These are phyloP conservation scores for Anolis sagrei DNA, from an alignment of 2,113 vertebrate species.

Conservation along the genomic window DNA sequence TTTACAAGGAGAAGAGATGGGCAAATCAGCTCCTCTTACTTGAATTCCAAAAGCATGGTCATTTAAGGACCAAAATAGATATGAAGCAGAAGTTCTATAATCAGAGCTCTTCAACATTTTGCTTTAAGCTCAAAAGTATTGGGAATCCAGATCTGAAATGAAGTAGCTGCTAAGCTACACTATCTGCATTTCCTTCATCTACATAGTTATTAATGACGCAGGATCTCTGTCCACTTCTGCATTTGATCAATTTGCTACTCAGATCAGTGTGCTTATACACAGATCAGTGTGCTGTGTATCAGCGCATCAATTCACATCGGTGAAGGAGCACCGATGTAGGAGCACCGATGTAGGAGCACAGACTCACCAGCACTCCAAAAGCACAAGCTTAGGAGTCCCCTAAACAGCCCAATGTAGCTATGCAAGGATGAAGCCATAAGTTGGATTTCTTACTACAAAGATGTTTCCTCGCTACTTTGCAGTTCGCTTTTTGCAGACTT, in stretches of 20 bases:
- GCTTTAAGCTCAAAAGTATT: not conserved
- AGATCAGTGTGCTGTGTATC: not conserved
- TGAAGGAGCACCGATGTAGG: too few relatives aligned
- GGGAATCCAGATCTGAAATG: too few relatives aligned
- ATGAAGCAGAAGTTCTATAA: not conserved
- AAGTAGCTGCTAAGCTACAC: too few relatives aligned
- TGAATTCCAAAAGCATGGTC: not conserved
- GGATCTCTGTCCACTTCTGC: not conserved
- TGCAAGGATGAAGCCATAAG: too few relatives aligned
- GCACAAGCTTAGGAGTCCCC: too few relatives aligned
- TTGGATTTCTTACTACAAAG: too few relatives aligned
- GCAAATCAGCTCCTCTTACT: not conserved
- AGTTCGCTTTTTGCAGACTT: too few relatives aligned
- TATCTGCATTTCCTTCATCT: too few relatives aligned
- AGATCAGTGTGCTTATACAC: not conserved
- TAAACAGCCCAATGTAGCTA: too few relatives aligned
- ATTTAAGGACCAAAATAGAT: not conserved
- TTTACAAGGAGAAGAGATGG: not conserved
- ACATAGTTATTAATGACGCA: not conserved
- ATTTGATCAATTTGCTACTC: not conserved
- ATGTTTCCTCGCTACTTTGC: too few relatives aligned
- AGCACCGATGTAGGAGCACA: too few relatives aligned
- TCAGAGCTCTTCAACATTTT: not conserved
- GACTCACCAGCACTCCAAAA: too few relatives aligned
- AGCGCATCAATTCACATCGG: not conserved